phyloP scores from a whole-genome alignment of 2,888 invertebrate genomes.

The Aquatica leii region DNA sequence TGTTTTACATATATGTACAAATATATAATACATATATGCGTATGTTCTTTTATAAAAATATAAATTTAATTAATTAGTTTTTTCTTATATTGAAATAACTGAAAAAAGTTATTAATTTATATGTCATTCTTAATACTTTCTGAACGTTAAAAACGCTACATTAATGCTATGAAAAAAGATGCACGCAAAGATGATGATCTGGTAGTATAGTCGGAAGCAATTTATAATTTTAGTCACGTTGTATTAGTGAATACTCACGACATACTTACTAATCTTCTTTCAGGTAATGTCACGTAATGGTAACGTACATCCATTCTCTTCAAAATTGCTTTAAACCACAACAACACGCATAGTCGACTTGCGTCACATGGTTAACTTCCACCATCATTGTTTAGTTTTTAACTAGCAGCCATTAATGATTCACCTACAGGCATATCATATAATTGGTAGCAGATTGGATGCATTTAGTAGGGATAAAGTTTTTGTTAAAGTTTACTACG shows the following conservation, averaged over 20 bases:
- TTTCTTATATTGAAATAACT: too few relatives aligned
- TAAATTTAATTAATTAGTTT: too few relatives aligned
- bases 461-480: conserved; percentile 24
- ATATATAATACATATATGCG: too few relatives aligned
- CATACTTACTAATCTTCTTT: conserved; percentile 11
- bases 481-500: conserved; percentile 30
- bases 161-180: too few relatives aligned
- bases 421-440: conserved; percentile 28
- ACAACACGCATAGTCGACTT: conserved; percentile 32
- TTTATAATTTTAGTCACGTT: conserved; percentile 30
- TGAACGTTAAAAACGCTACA: conserved; percentile 4
- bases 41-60: too few relatives aligned
- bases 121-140: too few relatives aligned
- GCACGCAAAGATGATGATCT: too few relatives aligned
- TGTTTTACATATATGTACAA: too few relatives aligned
- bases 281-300: conserved; percentile 30
- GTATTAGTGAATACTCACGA: conserved; percentile 12
- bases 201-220: conserved; percentile 9
- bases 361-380: conserved; percentile 32
- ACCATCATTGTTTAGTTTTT: conserved; percentile 35
- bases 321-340: conserved; percentile 28
- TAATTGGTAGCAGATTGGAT: conserved; percentile 38
- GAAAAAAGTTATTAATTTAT: too few relatives aligned
- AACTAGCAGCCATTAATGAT: conserved; percentile 34
- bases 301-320: conserved; percentile 24